A percentile compares a stretch with the other conserved stretches of the same genome.
Conservation (phyloP, 2,797 vertebrate genomes). For the Leuciscus waleckii region DNA sequence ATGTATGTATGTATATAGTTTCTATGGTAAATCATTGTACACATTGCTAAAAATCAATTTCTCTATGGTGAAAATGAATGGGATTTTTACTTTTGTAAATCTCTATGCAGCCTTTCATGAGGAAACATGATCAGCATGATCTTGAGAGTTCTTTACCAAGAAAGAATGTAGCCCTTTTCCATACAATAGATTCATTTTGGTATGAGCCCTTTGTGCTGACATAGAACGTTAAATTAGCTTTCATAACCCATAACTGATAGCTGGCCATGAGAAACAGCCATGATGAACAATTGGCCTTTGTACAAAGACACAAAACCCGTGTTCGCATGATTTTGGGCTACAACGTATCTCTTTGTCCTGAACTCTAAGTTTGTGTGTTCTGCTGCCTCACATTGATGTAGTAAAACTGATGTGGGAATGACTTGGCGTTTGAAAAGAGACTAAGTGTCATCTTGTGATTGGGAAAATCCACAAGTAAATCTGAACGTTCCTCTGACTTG, state of each 20-base stretch:
- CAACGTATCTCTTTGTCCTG: not conserved
- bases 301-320: constrained; percentile 34
- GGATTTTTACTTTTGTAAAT: not conserved
- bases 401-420: not conserved
- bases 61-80: not conserved
- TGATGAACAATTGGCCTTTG: constrained; percentile 51
- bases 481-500: not conserved
- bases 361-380: not conserved
- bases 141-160: not conserved
- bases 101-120: not conserved
- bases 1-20: no score
- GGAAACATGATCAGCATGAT: constrained; percentile 13
- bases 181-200: constrained; percentile 40
- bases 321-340: constrained; percentile 5
- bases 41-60: not conserved
- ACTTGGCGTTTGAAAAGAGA: not conserved
- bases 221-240: constrained; percentile 42
- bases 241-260: constrained; percentile 52
- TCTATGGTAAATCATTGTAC: no score
- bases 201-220: constrained; percentile 19
- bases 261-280: constrained; percentile 55
- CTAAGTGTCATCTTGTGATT: not conserved
- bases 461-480: not conserved
- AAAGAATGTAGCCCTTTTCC: constrained; percentile 20
- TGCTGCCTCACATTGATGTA: not conserved